Conservation (phyloP, 2,113 vertebrate genomes). For the Blennius ocellaris region DNA sequence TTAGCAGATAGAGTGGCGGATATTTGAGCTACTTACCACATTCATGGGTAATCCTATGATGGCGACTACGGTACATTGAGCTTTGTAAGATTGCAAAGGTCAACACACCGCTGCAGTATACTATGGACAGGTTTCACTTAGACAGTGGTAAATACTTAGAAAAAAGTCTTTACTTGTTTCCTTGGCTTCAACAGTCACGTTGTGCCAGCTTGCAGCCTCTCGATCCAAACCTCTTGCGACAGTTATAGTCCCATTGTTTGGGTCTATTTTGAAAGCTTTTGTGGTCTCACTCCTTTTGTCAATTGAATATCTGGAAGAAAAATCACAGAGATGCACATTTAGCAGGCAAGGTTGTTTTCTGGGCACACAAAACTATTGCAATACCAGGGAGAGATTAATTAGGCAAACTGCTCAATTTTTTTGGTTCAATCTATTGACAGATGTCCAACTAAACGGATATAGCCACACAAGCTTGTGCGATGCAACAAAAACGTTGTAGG, state of each 20-base stretch:
- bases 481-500: slow-evolving; percentile 22
- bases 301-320: slow-evolving; percentile 88
- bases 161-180: slow-evolving; percentile 90
- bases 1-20: too few relatives aligned
- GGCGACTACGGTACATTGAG: too few relatives aligned
- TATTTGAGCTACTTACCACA: too few relatives aligned
- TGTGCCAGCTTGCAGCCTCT: slow-evolving; percentile 89
- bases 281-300: slow-evolving; percentile 71
- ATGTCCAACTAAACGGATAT: slow-evolving; percentile 61
- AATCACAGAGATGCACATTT: slow-evolving; percentile 49
- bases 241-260: slow-evolving; percentile 88
- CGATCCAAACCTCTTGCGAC: slow-evolving; percentile 86
- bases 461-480: slow-evolving; percentile 25
- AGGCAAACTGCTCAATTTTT: slow-evolving; percentile 62
- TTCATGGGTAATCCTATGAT: too few relatives aligned
- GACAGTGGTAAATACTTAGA: too few relatives aligned
- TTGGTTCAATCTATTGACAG: slow-evolving; percentile 50
- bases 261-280: slow-evolving; percentile 87
- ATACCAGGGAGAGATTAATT: slow-evolving; percentile 67
- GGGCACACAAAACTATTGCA: slow-evolving; percentile 50
- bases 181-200: slow-evolving; percentile 88
- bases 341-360: slow-evolving; percentile 59
- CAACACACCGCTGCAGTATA: too few relatives aligned
- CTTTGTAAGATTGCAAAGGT: too few relatives aligned
- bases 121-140: too few relatives aligned